Evolutionary conservation across 92 coral and sea anemone genomes (phyloP).

Genomic region (Parazoanthus swiftii): DNA sequence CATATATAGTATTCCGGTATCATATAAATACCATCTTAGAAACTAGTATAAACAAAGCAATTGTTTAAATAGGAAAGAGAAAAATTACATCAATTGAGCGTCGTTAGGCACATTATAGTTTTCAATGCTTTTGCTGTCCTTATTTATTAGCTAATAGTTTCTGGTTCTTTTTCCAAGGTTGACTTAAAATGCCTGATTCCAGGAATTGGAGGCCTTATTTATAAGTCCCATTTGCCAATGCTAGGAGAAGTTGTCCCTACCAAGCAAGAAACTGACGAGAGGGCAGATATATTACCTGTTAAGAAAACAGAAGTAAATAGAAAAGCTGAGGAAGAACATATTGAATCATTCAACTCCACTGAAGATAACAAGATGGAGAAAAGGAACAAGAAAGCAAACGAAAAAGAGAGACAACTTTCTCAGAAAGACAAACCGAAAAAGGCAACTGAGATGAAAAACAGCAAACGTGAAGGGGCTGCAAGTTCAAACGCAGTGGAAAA

Average conservation of each 20-base stretch:
- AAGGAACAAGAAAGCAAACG: background rate
- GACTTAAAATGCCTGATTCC: slow-evolving; percentile 22
- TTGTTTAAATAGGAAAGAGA: too few species aligned
- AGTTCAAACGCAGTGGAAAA: background rate
- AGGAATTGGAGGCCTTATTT: slow-evolving; percentile 19
- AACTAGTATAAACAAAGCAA: too few species aligned
- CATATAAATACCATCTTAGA: too few species aligned
- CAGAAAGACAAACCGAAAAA: background rate
- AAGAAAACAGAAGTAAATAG: background rate
- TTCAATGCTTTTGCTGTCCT: too few species aligned
- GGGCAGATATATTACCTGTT: background rate
- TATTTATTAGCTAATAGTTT: background rate
- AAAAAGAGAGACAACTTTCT: background rate
- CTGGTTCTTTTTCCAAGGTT: background rate
- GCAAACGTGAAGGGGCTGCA: background rate
- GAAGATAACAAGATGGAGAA: background rate
- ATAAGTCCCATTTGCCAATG: slow-evolving; percentile 23
- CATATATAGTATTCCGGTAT: too few species aligned
- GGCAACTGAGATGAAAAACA: background rate
- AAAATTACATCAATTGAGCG: too few species aligned
- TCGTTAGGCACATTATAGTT: too few species aligned
- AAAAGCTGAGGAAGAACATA: background rate
- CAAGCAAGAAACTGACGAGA: too few species aligned
- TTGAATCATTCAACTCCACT: background rate
- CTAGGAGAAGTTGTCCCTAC: slow-evolving; percentile 1